Percentiles rank a stretch among this genome's conserved stretches.
Conservation (phyloP, 2,888 invertebrate genomes). For the Eilema depressum region DNA sequence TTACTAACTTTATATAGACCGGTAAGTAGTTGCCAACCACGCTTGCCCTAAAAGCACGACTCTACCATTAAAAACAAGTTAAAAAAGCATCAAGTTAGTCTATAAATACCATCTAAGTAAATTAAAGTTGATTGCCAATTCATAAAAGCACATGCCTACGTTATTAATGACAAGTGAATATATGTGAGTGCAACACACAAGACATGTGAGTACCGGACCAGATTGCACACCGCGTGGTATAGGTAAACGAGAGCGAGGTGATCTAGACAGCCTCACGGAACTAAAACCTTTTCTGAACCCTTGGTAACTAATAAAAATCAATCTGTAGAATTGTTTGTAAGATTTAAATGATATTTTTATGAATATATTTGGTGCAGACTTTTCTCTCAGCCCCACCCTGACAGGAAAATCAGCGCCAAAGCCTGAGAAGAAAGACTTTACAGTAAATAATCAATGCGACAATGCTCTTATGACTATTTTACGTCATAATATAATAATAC, state of each 20-base stretch:
- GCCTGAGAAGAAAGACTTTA: too few species aligned
- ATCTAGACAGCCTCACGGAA: conserved; percentile 41
- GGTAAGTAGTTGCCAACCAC: too few species aligned
- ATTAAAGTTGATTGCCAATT: background rate
- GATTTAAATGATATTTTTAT: too few species aligned
- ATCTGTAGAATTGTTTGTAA: too few species aligned
- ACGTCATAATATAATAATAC: too few species aligned
- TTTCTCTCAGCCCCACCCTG: too few species aligned
- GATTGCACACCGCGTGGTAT: conserved; percentile 22
- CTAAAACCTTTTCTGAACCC: conserved; percentile 23
- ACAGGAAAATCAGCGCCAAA: too few species aligned
- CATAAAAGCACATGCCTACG: background rate
- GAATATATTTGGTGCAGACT: too few species aligned
- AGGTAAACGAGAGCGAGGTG: conserved; percentile 49
- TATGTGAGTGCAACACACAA: too few species aligned
- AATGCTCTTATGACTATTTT: too few species aligned
- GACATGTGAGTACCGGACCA: conserved; percentile 30
- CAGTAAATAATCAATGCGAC: too few species aligned
- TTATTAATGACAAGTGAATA: background rate
- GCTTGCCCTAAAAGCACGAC: background rate
- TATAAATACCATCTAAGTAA: background rate
- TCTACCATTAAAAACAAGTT: background rate
- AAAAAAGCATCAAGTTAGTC: background rate
- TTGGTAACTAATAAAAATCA: background rate
- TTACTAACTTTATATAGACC: too few species aligned